Evolutionary conservation across 2,888 invertebrate genomes (phyloP), one percentile per base, ranked within the genome.

Genomic region (Pammene aurita): DNA sequence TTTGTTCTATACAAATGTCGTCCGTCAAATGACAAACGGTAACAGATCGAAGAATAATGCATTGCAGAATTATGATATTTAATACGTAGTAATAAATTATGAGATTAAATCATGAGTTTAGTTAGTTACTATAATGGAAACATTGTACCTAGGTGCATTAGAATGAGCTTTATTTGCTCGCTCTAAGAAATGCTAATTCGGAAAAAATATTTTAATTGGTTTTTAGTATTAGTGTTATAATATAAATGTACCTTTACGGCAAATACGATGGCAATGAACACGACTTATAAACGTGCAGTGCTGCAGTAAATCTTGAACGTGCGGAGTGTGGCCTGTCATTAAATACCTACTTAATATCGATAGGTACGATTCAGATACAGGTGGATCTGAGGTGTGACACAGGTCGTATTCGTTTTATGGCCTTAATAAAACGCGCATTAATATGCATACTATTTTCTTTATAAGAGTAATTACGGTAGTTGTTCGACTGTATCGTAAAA

Each of bases 391-490:
- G 54, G 70, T 72, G 74, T 81, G 80, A 82, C 80, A 76, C 48
- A 57, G 52, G 82, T 82, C 85, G 85, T 86, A 83, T 82, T 83
- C 80, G 77, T 80, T 90, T 89, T 87, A 89, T 85, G 76, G 80
- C 73, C 71, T 68, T 80, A 76, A 85, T 89, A 89, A 89, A 88
- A 79, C 74, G 79, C 77, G 81, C 79, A 84, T 87, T 86, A 86
- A 84, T 79, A 87, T 89, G 87, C 86, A 87, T 85, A 84, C 83
- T 80, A 81, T 83, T 85, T 82, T 87, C 84, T 80, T 79, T 79
- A 80, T 16, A 38, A 77, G 71, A 81, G 77, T 82, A 88, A 87
- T 88, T 85, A 82, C 83, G 79, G 82, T 84, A 84, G 85, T 86
- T 84, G 84, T 84, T 80, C 74, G 82, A 82, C 82, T 75, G 77